phyloP scores from a whole-genome alignment of 2,888 invertebrate species.

The Auanema sp. region DNA sequence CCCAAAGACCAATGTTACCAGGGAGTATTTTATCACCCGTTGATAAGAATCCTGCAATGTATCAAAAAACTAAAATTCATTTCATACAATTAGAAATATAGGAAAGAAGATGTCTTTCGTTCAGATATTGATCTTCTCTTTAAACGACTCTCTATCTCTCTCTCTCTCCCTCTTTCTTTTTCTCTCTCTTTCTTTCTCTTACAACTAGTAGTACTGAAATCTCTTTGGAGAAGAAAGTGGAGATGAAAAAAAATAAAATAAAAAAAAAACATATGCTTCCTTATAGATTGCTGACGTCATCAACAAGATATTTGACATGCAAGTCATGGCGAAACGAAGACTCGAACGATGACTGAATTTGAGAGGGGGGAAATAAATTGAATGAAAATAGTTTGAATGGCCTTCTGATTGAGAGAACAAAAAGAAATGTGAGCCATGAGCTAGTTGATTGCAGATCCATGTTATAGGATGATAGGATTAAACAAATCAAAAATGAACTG shows the following conservation, averaged over 20 bases:
- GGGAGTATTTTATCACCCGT: constrained; percentile 61
- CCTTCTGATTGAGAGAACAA: too few species aligned
- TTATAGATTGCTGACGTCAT: background rate
- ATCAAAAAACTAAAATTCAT: constrained; percentile 4
- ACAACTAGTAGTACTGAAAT: background rate
- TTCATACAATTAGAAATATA: background rate
- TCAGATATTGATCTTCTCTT: constrained; percentile 1
- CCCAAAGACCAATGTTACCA: constrained; percentile 61
- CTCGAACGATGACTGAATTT: too few species aligned
- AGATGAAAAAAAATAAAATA: constrained; percentile 4
- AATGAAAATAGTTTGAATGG: background rate
- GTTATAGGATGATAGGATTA: background rate
- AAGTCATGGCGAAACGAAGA: too few species aligned
- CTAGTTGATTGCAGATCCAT: background rate
- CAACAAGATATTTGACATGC: background rate
- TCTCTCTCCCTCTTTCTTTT: too few species aligned
- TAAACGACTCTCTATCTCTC: background rate
- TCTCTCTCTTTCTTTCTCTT: background rate
- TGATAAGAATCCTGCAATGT: constrained; percentile 59
- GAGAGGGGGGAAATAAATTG: background rate
- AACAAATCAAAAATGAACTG: constrained; percentile 10
- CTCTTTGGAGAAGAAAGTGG: background rate
- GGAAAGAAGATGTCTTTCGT: background rate
- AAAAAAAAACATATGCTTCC: background rate
- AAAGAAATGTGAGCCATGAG: too few species aligned